These are phyloP conservation scores for Microcebus jonahi DNA, from an alignment of 2,113 vertebrate genomes.

Conservation along the genomic window DNA sequence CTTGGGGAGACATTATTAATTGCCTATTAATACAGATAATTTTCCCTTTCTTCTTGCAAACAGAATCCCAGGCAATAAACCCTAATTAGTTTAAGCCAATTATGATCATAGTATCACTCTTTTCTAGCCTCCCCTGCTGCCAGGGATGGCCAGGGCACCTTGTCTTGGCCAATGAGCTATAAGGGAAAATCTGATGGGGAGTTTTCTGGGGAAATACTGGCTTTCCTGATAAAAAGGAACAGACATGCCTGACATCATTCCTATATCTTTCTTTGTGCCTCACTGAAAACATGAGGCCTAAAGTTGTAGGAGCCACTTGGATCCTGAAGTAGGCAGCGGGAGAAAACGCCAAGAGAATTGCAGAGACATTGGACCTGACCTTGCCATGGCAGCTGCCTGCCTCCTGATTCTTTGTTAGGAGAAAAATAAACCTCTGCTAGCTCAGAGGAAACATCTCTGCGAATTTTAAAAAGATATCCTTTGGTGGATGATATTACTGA, in stretches of 20 bases:
- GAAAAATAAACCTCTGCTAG: not conserved
- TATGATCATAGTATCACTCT: not conserved
- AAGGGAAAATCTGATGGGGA: not conserved
- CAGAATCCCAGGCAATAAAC: not conserved
- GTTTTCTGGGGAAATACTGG: not conserved
- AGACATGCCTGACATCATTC: not conserved
- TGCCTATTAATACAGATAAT: not conserved
- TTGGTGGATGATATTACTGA: not conserved
- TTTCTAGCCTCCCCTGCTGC: not conserved
- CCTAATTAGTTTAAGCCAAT: not conserved
- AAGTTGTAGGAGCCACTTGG: not conserved
- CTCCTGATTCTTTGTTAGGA: not conserved
- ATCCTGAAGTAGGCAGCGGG: not conserved
- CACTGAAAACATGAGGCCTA: not conserved
- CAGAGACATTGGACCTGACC: not conserved
- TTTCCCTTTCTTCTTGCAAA: conserved; percentile 28
- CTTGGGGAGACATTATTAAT: not conserved
- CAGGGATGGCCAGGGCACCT: rapidly evolving
- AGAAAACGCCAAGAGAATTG: not conserved
- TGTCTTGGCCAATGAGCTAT: not conserved
- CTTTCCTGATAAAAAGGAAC: not conserved
- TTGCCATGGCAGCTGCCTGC: not conserved
- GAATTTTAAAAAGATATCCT: not conserved
- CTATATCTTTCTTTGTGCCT: not conserved
- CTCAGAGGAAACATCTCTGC: not conserved